Percentiles rank a stretch among this genome's conserved stretches.
Conservation (phyloP, 1,140 invertebrate species). For the Eciton burchellii region DNA sequence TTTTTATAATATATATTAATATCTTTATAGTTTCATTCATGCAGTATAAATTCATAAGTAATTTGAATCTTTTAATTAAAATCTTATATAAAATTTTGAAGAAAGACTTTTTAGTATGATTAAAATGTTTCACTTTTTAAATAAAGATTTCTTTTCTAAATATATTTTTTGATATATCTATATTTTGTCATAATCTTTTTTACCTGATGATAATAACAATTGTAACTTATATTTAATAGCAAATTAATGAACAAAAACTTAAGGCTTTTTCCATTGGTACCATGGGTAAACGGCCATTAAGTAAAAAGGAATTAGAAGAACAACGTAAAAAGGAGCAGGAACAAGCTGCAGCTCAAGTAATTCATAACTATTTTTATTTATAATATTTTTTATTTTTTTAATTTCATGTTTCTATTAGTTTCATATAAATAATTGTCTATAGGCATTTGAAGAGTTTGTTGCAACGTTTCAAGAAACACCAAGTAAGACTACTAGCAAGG, state of each 20-base stretch:
- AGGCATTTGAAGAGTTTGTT: conserved; percentile 98
- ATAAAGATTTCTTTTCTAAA: too few relatives aligned
- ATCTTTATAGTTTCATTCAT: too few relatives aligned
- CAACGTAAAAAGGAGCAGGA: conserved; percentile 95
- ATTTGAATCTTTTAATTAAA: too few relatives aligned
- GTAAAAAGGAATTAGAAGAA: conserved; percentile 95
- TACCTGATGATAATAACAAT: too few relatives aligned
- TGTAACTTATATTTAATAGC: conserved; percentile 79
- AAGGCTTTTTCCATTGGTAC: conserved; percentile 93
- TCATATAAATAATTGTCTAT: conserved; percentile 59
- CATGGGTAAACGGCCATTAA: conserved; percentile 92
- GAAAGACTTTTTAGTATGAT: too few relatives aligned
- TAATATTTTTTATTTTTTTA: conserved; percentile 48
- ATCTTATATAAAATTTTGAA: not conserved
- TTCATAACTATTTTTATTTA: not conserved
- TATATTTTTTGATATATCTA: not conserved
- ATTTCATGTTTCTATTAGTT: not conserved
- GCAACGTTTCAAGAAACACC: conserved; percentile 97
- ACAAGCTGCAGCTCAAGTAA: conserved; percentile 92
- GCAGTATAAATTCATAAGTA: too few relatives aligned
- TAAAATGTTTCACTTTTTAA: too few relatives aligned
- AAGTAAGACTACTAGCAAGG: conserved; percentile 91
- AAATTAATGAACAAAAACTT: conserved; percentile 91
- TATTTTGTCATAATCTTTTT: conserved; percentile 14
- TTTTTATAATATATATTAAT: too few relatives aligned